These are phyloP conservation scores for Heterotis niloticus DNA, from an alignment of 2,113 vertebrate species.

Conservation along the genomic window DNA sequence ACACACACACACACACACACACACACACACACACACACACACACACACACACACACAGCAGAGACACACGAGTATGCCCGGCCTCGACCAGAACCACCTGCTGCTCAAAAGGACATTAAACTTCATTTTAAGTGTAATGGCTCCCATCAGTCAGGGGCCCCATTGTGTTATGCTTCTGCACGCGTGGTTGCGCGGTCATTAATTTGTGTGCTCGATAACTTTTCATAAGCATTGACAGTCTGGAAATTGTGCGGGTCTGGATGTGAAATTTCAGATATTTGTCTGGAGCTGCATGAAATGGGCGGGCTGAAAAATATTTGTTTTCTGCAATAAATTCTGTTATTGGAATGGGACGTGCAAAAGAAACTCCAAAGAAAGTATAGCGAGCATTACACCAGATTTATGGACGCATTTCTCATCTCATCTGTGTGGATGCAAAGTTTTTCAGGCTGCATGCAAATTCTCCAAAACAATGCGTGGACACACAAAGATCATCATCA, in stretches of 20 bases:
- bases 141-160: conserved; percentile 69
- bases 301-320: neutral
- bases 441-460: neutral
- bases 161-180: conserved; percentile 52
- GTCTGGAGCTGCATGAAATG: conserved; percentile 35
- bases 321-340: neutral
- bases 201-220: conserved; percentile 53
- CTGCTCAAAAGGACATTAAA: conserved; percentile 63
- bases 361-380: neutral
- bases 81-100: conserved; percentile 54
- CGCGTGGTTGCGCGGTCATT: conserved; percentile 49
- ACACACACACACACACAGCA: neutral
- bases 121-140: conserved; percentile 68
- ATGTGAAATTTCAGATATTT: conserved; percentile 34
- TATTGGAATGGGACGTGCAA: neutral
- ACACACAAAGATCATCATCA: neutral
- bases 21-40: conserved; percentile 18
- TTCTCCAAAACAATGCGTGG: neutral
- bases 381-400: neutral
- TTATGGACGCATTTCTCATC: neutral
- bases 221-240: conserved; percentile 49
- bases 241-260: conserved; percentile 38
- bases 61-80: conserved; percentile 29
- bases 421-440: neutral
- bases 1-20: conserved; percentile 45